These are phyloP conservation scores for Speoplatyrhinus poulsoni DNA, from an alignment of 2,113 vertebrate genomes.

Conservation along the genomic window DNA sequence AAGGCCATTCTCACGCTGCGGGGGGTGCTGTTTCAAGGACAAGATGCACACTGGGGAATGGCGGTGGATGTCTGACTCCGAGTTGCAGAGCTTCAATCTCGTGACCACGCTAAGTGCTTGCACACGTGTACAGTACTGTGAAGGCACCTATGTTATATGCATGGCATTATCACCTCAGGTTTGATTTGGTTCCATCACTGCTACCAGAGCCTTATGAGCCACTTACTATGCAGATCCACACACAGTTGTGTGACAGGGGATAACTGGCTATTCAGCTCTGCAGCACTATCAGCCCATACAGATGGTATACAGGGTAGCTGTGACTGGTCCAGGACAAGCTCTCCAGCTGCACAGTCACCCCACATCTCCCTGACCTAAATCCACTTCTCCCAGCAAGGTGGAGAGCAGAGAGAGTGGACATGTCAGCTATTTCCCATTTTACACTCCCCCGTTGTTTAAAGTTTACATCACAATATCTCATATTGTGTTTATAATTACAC, in stretches of 20 bases:
- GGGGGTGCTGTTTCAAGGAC: constrained; percentile 7
- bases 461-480: too few relatives aligned
- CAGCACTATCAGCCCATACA: constrained; percentile 69
- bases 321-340: constrained; percentile 63
- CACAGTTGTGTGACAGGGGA: constrained; percentile 59
- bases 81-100: not conserved
- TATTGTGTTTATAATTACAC: too few relatives aligned
- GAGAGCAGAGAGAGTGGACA: constrained; percentile 50
- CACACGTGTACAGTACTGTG: constrained; percentile 7
- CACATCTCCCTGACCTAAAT: constrained; percentile 75
- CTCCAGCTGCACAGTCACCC: constrained; percentile 59
- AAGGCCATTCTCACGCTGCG: constrained; percentile 12
- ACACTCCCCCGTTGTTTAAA: constrained; percentile 1
- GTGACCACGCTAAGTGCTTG: not conserved
- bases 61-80: not conserved
- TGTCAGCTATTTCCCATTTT: constrained; percentile 46
- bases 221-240: constrained; percentile 62
- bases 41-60: not conserved
- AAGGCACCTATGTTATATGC: not conserved
- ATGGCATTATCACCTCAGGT: constrained; percentile 15
- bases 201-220: constrained; percentile 37
- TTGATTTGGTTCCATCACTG: constrained; percentile 23
- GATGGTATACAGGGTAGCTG: constrained; percentile 65
- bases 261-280: constrained; percentile 57
- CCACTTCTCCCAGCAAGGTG: constrained; percentile 49